Evolutionary conservation across 2,113 vertebrate genomes (phyloP).

Genomic region (Sander vitreus): DNA sequence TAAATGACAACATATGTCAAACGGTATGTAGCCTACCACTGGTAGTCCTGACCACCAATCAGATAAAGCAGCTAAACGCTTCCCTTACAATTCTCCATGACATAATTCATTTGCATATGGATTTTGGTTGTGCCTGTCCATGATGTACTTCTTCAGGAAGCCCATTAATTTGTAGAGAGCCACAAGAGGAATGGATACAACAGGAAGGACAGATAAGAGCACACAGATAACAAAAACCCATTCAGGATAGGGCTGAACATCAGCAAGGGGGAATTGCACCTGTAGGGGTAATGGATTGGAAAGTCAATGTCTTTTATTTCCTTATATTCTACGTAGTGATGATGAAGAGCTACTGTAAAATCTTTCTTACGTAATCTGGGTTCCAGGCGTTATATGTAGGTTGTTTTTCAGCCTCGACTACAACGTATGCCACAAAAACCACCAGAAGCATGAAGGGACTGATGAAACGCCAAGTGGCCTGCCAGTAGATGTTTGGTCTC

Average conservation of each 20-base stretch:
- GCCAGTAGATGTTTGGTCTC: conserved; percentile 86
- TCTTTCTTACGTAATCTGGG: conserved; percentile 83
- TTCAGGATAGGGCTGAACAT: conserved; percentile 81
- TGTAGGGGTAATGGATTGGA: conserved; percentile 56
- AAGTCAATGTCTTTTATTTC: background rate
- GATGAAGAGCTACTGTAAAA: background rate
- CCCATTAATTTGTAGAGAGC: conserved; percentile 74
- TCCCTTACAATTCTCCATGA: conserved; percentile 52
- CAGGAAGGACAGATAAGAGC: conserved; percentile 80
- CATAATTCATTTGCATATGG: conserved; percentile 48
- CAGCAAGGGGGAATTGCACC: conserved; percentile 83
- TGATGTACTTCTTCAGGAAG: conserved; percentile 26
- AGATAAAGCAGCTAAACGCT: background rate
- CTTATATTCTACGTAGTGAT: background rate
- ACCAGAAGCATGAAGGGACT: conserved; percentile 87
- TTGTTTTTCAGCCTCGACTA: conserved; percentile 62
- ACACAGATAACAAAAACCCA: conserved; percentile 84
- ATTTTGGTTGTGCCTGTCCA: conserved; percentile 34
- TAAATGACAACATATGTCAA: conserved; percentile 10
- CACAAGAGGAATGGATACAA: conserved; percentile 78
- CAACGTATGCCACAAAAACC: conserved; percentile 84
- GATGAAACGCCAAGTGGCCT: conserved; percentile 82
- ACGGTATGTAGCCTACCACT: background rate
- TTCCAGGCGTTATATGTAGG: conserved; percentile 87
- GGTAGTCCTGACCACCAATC: background rate